Conservation (phyloP, 2,888 invertebrate species). For the Ecliptopera silaceata region DNA sequence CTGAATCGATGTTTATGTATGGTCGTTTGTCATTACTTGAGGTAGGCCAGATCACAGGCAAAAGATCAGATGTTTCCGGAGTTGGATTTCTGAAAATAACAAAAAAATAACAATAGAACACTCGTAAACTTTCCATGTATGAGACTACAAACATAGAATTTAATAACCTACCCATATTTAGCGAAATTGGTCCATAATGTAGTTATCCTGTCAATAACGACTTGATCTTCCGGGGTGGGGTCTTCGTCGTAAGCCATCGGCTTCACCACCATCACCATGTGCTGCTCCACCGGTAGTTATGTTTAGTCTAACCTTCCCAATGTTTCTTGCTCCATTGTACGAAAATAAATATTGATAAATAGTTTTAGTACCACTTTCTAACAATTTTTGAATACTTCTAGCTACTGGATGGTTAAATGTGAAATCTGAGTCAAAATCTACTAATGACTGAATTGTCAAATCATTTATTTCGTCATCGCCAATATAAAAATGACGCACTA, state of each 20-base stretch:
- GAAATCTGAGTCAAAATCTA: slow-evolving; percentile 32
- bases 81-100: slow-evolving; percentile 42
- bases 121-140: no score
- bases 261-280: slow-evolving; percentile 35
- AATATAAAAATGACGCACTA: slow-evolving; percentile 31
- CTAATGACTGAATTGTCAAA: slow-evolving; percentile 8
- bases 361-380: slow-evolving; percentile 21
- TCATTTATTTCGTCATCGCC: slow-evolving; percentile 27
- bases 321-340: slow-evolving; percentile 30
- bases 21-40: slow-evolving; percentile 26
- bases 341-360: slow-evolving; percentile 35
- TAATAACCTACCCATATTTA: slow-evolving; percentile 35
- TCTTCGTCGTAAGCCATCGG: background rate
- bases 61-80: slow-evolving; percentile 35
- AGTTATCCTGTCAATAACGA: slow-evolving; percentile 30
- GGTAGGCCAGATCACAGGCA: slow-evolving; percentile 42
- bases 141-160: background rate
- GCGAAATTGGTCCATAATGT: slow-evolving; percentile 42
- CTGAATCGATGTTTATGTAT: slow-evolving; percentile 34
- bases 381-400: slow-evolving; percentile 21
- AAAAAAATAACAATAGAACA: background rate
- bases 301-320: slow-evolving; percentile 13
- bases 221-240: slow-evolving; percentile 29
- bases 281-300: slow-evolving; percentile 23
- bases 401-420: slow-evolving; percentile 27